These are phyloP conservation scores for Macrophya annulata DNA, from an alignment of 2,888 invertebrate genomes.

Conservation along the genomic window DNA sequence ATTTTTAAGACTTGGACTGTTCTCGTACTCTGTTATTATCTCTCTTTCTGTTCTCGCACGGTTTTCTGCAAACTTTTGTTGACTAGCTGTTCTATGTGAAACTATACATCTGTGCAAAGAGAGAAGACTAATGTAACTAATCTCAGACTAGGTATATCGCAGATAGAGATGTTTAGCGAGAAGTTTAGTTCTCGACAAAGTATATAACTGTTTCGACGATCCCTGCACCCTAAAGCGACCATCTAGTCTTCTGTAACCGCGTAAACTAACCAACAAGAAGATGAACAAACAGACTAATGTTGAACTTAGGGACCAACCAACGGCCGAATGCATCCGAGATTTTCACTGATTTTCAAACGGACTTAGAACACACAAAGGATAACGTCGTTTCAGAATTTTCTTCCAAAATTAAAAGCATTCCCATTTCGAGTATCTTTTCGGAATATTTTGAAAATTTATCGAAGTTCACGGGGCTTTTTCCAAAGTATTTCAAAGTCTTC, in stretches of 20 bases:
- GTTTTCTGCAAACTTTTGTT: not conserved
- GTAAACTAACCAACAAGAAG: slow-evolving; percentile 30
- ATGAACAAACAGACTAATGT: not conserved
- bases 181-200: slow-evolving; percentile 21
- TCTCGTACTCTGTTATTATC: not conserved
- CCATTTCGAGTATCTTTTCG: too few relatives aligned
- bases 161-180: not conserved
- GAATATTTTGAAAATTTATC: too few relatives aligned
- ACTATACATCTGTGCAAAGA: not conserved
- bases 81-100: not conserved
- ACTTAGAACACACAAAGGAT: not conserved
- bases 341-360: not conserved
- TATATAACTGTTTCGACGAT: not conserved
- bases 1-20: too few relatives aligned
- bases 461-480: too few relatives aligned
- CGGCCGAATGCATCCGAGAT: not conserved
- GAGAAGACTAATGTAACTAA: not conserved
- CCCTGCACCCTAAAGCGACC: not conserved
- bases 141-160: not conserved
- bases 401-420: not conserved
- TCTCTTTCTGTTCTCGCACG: not conserved
- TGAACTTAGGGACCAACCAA: not conserved
- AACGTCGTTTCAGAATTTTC: not conserved
- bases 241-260: slow-evolving; percentile 5
- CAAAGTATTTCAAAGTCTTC: too few relatives aligned